Conservation (phyloP, 2,888 invertebrate genomes). For the Pristionchus entomophagus region DNA sequence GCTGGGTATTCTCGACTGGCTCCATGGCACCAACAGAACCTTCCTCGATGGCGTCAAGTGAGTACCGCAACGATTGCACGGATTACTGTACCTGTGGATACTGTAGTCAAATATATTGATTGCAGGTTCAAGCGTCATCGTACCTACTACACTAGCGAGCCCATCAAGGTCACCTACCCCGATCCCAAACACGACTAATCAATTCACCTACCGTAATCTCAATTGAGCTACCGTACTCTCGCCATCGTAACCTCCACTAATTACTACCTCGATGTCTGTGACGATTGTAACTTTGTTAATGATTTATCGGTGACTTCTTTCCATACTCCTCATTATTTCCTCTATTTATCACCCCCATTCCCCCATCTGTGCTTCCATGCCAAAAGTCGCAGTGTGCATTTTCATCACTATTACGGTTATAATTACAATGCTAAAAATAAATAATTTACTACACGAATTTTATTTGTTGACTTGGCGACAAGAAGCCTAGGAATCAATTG, state of each 20-base stretch:
- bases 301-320: not conserved
- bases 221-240: not conserved
- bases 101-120: not conserved
- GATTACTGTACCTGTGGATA: too few species aligned
- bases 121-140: slow-evolving; percentile 42
- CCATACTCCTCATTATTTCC: not conserved
- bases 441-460: not conserved
- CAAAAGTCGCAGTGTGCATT: slow-evolving; percentile 7
- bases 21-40: slow-evolving; percentile 87
- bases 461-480: not conserved
- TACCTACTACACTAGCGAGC: slow-evolving; percentile 12
- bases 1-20: slow-evolving; percentile 86
- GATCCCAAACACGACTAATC: slow-evolving; percentile 15
- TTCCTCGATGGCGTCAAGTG: slow-evolving; percentile 85
- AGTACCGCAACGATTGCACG: not conserved
- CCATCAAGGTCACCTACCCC: slow-evolving; percentile 41
- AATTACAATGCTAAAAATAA: not conserved
- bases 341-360: not conserved
- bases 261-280: not conserved
- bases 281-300: not conserved
- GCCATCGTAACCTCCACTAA: slow-evolving; percentile 20
- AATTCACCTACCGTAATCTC: not conserved
- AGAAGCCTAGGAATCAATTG: not conserved
- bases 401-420: not conserved
- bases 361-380: not conserved